phyloP scores from a whole-genome alignment of 1,140 invertebrate genomes.

The Spodoptera litura region DNA sequence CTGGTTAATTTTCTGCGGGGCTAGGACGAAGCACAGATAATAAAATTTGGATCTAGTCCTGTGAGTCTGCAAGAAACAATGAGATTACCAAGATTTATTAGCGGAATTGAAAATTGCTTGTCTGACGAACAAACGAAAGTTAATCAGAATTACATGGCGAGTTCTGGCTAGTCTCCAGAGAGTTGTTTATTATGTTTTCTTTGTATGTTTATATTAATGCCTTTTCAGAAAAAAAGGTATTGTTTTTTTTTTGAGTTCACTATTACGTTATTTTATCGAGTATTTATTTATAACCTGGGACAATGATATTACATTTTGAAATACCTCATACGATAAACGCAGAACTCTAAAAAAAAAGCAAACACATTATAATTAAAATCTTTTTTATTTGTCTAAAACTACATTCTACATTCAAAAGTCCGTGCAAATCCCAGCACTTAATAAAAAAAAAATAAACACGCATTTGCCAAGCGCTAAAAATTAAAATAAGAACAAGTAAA shows the following conservation, averaged over 20 bases:
- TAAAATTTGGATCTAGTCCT: conserved; percentile 38
- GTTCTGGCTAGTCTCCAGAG: too few relatives aligned
- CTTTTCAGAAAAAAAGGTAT: not conserved
- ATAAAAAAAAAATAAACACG: not conserved
- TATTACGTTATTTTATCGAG: too few relatives aligned
- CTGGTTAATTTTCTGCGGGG: conserved; percentile 24
- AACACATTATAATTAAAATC: not conserved
- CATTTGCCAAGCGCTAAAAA: conserved; percentile 10
- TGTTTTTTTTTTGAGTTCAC: too few relatives aligned
- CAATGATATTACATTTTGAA: too few relatives aligned
- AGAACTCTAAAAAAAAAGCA: too few relatives aligned
- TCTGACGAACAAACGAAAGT: not conserved
- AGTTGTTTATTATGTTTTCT: not conserved
- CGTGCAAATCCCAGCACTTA: not conserved
- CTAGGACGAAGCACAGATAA: conserved; percentile 22
- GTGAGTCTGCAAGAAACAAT: not conserved
- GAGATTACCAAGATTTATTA: conserved; percentile 22
- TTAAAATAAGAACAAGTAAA: conserved; percentile 11
- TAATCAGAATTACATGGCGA: not conserved
- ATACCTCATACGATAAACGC: too few relatives aligned
- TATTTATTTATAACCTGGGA: too few relatives aligned
- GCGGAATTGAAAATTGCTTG: not conserved
- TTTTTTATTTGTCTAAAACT: not conserved
- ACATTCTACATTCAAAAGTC: not conserved
- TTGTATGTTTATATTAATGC: not conserved